These are phyloP conservation scores for Indicator indicator DNA, from an alignment of 2,113 vertebrate genomes.

Conservation along the genomic window DNA sequence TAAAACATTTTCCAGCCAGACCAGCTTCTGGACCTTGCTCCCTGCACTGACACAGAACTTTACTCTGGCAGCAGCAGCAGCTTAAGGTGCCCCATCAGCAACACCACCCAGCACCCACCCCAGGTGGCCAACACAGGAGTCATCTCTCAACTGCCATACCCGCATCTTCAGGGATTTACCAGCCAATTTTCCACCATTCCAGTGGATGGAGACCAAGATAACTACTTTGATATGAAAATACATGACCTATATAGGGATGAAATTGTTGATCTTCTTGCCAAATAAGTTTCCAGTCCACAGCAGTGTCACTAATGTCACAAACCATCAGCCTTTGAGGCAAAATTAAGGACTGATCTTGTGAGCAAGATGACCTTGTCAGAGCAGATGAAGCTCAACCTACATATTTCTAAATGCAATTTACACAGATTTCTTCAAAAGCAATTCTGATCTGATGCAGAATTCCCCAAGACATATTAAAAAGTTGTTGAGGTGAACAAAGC, in stretches of 20 bases:
- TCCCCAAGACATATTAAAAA: conserved; percentile 29
- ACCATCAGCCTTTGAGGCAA: background rate
- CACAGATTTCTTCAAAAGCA: conserved; percentile 26
- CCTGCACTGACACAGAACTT: background rate
- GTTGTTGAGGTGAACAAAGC: background rate
- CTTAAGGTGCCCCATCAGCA: background rate
- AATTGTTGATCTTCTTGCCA: background rate
- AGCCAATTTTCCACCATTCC: background rate
- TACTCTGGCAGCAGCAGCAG: background rate
- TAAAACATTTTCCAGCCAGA: background rate
- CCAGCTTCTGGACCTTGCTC: background rate
- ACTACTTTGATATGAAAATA: background rate
- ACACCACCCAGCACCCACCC: rapidly evolving
- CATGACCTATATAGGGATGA: background rate
- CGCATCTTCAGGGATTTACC: background rate
- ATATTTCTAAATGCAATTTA: conserved; percentile 5
- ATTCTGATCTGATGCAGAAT: conserved; percentile 9
- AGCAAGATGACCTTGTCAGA: conserved; percentile 32
- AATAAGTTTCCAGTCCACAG: background rate
- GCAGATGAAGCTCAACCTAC: conserved; percentile 1
- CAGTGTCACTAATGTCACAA: background rate
- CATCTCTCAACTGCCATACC: background rate
- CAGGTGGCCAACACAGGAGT: background rate
- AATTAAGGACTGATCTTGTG: background rate
- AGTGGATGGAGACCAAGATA: background rate